Base-by-base conservation (phyloP, 2,797 vertebrate genomes). In the Paguma larvata region DNA sequence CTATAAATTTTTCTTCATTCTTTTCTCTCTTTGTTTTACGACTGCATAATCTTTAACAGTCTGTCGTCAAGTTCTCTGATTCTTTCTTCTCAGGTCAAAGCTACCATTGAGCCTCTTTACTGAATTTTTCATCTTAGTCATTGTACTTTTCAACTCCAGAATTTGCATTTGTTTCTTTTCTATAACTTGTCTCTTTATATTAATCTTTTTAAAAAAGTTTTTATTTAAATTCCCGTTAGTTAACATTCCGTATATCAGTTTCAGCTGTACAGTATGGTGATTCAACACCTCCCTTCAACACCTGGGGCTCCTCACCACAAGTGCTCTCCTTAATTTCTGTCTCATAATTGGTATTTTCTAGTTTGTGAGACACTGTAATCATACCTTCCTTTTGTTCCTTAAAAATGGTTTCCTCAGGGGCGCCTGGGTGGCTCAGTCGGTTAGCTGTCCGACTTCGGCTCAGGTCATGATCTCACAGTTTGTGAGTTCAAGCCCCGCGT, bases 81-180 rank as follows among this genome's bases (percentile, higher is more conserved):
- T 67, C 27, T 62, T 92, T 51, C 68, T 94, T 95, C 34, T 88
- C 5, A 75, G 62, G 41, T 93, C 23, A 78, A 77, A 94, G 51
- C 56, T 72, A 94, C 27, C 23, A 11, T 9, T 83, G 62, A 85
- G 30, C 0, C 23, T 8, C 27, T 63, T 27, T 67, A 78, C 3
- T 96, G 6, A 85, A 70, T n/a, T 91, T 93, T 79, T 48, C 56
- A 89, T 72, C 32, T 91, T 9, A 7, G 65, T 56, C 32, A 89
- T 2, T 87, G 2, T 92, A 85, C n/a, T 67, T 94, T 56, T 90
- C 67, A 95, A 88, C 27, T 51, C 27, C 2, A 77, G 62, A 90
- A 87, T 68, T 78, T 85, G 15, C 32, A 70, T 70, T 85, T 89
- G 34, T 27, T 83, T 51, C 27, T 53, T 82, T 41, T 78, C 53